These are phyloP conservation scores for Arrhamphus sclerolepis DNA, from an alignment of 2,797 vertebrate genomes.

Conservation along the genomic window DNA sequence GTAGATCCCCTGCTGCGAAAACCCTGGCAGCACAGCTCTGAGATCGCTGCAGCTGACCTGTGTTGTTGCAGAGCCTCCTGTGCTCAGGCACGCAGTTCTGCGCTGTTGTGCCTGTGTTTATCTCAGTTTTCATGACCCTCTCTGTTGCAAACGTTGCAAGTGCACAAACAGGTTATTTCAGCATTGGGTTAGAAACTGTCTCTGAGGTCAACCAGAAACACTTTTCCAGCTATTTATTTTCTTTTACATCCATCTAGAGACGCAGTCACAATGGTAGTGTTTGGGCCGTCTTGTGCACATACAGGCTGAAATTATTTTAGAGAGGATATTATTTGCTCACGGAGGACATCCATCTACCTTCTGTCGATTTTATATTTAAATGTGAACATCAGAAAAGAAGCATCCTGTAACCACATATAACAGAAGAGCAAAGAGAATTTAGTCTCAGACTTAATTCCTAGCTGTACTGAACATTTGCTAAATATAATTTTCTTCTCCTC, in stretches of 20 bases:
- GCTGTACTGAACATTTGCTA: background rate
- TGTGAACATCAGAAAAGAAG: no score
- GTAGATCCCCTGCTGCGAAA: slow-evolving; percentile 61
- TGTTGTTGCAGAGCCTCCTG: slow-evolving; percentile 49
- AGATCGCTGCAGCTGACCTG: slow-evolving; percentile 61
- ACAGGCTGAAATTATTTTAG: no score
- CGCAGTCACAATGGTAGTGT: slow-evolving; percentile 1
- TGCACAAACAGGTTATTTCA: slow-evolving; percentile 63
- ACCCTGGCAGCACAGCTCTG: slow-evolving; percentile 58
- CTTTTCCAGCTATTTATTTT: slow-evolving; percentile 43
- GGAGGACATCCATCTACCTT: no score
- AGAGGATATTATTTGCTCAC: no score
- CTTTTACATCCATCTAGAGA: slow-evolving; percentile 31
- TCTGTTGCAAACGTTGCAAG: slow-evolving; percentile 48
- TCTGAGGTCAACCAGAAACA: slow-evolving; percentile 38
- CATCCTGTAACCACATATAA: no score
- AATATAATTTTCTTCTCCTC: background rate
- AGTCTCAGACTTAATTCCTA: background rate
- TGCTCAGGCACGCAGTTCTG: slow-evolving; percentile 26
- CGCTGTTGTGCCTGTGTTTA: slow-evolving; percentile 34
- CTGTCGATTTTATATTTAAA: no score
- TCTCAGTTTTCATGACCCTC: slow-evolving; percentile 55
- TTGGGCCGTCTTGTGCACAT: no score
- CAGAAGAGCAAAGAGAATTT: no score
- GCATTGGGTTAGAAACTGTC: slow-evolving; percentile 43